Conservation (phyloP, 1,140 invertebrate species). For the Fopius arisanus region DNA sequence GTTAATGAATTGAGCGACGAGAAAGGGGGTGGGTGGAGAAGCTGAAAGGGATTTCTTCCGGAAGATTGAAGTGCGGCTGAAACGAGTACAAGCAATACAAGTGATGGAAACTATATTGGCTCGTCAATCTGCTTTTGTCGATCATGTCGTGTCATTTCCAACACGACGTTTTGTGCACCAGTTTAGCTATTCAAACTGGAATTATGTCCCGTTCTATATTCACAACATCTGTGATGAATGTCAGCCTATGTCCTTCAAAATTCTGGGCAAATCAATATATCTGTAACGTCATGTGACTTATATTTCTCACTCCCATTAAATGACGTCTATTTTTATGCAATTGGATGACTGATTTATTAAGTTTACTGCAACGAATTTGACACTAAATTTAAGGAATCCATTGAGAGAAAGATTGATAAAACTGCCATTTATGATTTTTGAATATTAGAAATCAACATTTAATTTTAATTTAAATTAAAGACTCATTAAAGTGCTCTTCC, state of each 20-base stretch:
- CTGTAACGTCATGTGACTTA: not conserved
- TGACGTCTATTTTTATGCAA: not conserved
- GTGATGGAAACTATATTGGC: not conserved
- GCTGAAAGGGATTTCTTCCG: not conserved
- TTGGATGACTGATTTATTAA: too few species aligned
- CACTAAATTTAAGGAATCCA: too few species aligned
- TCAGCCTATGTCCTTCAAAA: slow-evolving; percentile 19
- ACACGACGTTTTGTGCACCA: slow-evolving; percentile 32
- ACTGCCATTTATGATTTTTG: too few species aligned
- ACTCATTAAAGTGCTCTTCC: too few species aligned
- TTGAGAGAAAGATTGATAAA: too few species aligned
- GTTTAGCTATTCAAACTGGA: slow-evolving; percentile 30
- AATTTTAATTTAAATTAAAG: too few species aligned
- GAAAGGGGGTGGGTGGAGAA: not conserved
- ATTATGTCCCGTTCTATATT: slow-evolving; percentile 36
- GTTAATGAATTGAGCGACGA: not conserved
- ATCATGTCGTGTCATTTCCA: not conserved
- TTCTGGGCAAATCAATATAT: not conserved
- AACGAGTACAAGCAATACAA: not conserved
- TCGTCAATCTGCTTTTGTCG: slow-evolving; percentile 19
- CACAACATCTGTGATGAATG: slow-evolving; percentile 32
- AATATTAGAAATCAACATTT: too few species aligned
- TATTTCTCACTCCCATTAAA: not conserved
- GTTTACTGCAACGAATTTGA: too few species aligned
- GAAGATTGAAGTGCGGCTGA: not conserved